Conservation (phyloP, 1,140 invertebrate genomes). For the Atopsyche davidsoni region DNA sequence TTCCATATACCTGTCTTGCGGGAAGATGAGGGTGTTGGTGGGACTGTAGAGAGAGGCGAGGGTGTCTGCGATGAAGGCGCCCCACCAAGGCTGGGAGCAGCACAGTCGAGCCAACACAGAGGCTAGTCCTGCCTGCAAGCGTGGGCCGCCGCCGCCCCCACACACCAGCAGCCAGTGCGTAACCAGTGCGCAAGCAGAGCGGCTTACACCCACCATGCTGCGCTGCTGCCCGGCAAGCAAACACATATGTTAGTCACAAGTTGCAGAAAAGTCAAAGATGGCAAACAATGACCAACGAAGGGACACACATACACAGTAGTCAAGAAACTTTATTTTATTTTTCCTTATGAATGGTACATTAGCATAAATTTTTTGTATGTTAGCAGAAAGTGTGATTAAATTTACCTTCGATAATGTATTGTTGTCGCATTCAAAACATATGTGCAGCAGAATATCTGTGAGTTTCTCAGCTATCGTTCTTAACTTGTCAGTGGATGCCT, state of each 20-base stretch:
- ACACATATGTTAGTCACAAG: neutral
- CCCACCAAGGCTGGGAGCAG: conserved; percentile 79
- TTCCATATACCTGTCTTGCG: conserved; percentile 87
- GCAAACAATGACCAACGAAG: no score
- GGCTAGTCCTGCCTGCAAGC: conserved; percentile 65
- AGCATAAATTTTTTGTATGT: no score
- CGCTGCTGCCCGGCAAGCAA: conserved; percentile 19
- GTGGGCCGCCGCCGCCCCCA: conserved; percentile 41
- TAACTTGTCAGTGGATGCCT: conserved; percentile 69
- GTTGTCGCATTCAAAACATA: conserved; percentile 56
- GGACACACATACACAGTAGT: no score
- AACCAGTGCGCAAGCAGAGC: conserved; percentile 21
- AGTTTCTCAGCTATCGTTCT: conserved; percentile 71
- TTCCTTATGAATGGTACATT: no score
- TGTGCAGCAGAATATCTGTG: conserved; percentile 68
- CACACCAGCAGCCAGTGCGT: conserved; percentile 35
- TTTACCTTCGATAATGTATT: conserved; percentile 13
- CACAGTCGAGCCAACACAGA: conserved; percentile 75
- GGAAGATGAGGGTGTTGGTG: conserved; percentile 69
- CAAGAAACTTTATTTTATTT: no score
- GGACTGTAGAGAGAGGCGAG: conserved; percentile 73
- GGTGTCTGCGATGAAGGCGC: conserved; percentile 75
- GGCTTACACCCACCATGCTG: conserved; percentile 12
- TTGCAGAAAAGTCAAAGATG: no score
- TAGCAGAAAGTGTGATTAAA: no score